Evolutionary conservation across 2,113 vertebrate genomes (phyloP).

Genomic region (Lichenostomus cassidix): DNA sequence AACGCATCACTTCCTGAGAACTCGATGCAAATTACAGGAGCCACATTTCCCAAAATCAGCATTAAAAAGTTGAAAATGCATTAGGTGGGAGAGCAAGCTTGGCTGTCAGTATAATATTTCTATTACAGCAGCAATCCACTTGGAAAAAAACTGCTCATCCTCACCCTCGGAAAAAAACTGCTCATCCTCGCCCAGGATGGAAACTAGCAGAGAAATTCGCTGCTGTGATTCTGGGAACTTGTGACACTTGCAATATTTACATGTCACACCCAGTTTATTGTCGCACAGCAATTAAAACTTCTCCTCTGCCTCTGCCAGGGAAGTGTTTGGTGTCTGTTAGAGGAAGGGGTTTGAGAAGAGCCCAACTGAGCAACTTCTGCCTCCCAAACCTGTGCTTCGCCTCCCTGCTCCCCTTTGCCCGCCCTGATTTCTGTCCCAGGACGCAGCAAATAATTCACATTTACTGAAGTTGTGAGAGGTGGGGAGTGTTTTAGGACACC

Average conservation of each 20-base stretch:
- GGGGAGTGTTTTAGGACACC: not conserved
- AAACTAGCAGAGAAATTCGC: not conserved
- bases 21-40: slow-evolving; percentile 38
- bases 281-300: not conserved
- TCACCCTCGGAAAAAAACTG: not conserved
- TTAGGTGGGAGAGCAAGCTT: slow-evolving; percentile 33
- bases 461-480: not conserved
- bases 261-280: not conserved
- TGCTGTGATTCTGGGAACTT: not conserved
- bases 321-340: not conserved
- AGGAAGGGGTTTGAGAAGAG: not conserved
- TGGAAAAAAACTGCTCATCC: slow-evolving; percentile 26
- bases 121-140: slow-evolving; percentile 34
- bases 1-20: not conserved
- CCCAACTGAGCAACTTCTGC: not conserved
- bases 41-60: slow-evolving; percentile 51
- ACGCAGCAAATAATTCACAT: no score
- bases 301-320: not conserved
- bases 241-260: not conserved
- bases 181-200: not conserved
- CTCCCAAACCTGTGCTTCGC: not conserved
- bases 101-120: slow-evolving; percentile 44
- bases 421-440: not conserved
- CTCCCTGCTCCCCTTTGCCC: accelerated
- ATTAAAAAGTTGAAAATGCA: slow-evolving; percentile 30